Conservation (phyloP, 2,797 vertebrate species). For the Brachymystax lenok region DNA sequence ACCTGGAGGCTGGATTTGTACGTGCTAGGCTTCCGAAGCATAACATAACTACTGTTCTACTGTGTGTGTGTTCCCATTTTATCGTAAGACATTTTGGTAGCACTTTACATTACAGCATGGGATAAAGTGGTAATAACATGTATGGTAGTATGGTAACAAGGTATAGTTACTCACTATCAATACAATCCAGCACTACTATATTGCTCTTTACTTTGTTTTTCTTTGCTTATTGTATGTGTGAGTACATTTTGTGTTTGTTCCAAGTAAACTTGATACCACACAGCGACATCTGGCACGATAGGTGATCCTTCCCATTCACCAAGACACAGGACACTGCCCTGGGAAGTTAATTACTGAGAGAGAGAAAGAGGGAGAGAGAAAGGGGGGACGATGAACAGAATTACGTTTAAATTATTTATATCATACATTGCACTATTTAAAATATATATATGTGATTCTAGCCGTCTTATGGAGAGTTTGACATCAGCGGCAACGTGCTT, state of each 20-base stretch:
- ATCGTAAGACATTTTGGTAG: not conserved
- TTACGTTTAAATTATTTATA: not conserved
- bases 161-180: not conserved
- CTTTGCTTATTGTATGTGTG: not conserved
- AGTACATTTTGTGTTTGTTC: conserved; percentile 18
- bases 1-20: conserved; percentile 97
- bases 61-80: not conserved
- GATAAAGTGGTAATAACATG: too few relatives aligned
- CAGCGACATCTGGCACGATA: conserved; percentile 63
- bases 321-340: conserved; percentile 59
- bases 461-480: conserved; percentile 96
- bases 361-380: conserved; percentile 2
- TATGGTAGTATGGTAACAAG: too few relatives aligned
- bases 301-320: conserved; percentile 54
- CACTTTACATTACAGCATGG: too few relatives aligned
- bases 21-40: conserved; percentile 55
- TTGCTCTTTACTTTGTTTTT: not conserved
- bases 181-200: too few relatives aligned
- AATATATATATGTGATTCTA: conserved; percentile 54
- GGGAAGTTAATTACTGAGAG: conserved; percentile 73
- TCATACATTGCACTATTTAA: conserved; percentile 1
- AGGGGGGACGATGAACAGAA: not conserved
- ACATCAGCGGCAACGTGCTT: conserved; percentile 95
- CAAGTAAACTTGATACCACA: conserved; percentile 58
- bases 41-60: not conserved